These are phyloP conservation scores for Zeuzera pyrina DNA, from an alignment of 2,888 invertebrate species.

Conservation along the genomic window DNA sequence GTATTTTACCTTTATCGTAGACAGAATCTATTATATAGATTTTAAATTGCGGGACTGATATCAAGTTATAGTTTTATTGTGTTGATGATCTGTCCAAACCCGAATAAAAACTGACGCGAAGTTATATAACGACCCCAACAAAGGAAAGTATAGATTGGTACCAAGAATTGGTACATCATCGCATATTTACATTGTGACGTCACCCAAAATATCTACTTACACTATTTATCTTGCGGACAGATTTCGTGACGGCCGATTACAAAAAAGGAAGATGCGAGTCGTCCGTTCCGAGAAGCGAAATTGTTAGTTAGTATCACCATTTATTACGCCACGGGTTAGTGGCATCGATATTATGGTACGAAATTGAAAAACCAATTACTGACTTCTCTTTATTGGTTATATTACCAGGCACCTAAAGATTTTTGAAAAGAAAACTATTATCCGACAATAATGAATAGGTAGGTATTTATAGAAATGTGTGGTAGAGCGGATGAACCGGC, in stretches of 20 bases:
- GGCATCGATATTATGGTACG: slow-evolving; percentile 16
- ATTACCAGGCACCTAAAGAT: no score
- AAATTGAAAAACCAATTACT: slow-evolving; percentile 40
- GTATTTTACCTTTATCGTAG: no score
- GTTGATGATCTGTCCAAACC: no score
- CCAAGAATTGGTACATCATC: slow-evolving; percentile 6
- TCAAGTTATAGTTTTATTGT: no score
- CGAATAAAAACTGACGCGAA: no score
- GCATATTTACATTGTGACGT: slow-evolving; percentile 38
- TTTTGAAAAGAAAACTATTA: no score
- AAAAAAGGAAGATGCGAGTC: slow-evolving; percentile 31
- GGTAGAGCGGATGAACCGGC: no score
- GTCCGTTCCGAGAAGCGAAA: slow-evolving; percentile 55
- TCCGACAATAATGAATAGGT: no score
- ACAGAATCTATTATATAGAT: no score
- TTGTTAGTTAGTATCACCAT: slow-evolving; percentile 59
- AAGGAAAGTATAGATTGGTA: neutral
- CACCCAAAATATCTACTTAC: slow-evolving; percentile 29
- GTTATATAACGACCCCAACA: no score
- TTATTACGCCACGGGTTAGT: slow-evolving; percentile 54
- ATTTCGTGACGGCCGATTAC: slow-evolving; percentile 47
- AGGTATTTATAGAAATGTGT: no score
- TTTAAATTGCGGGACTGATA: no score
- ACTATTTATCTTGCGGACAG: slow-evolving; percentile 55
- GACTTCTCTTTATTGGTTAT: slow-evolving; percentile 21